Evolutionary conservation across 2,888 invertebrate species (phyloP).

Genomic region (Gymnosoma rotundatum): DNA sequence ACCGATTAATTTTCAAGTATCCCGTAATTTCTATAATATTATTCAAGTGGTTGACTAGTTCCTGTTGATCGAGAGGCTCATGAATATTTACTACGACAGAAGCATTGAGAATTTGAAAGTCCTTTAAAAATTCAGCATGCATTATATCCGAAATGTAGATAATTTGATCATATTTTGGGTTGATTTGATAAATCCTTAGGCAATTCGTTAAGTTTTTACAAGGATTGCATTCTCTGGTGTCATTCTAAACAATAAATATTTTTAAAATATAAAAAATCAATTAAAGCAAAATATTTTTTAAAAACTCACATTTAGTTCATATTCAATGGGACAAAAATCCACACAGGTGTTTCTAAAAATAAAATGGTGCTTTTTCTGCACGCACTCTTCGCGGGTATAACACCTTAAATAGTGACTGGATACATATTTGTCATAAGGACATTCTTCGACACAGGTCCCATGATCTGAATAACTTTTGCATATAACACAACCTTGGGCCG

Average conservation of each 20-base stretch:
- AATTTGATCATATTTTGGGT: constrained; percentile 33
- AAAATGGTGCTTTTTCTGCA: constrained; percentile 74
- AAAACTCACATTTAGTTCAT: constrained; percentile 69
- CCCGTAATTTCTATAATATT: constrained; percentile 88
- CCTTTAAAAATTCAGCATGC: constrained; percentile 86
- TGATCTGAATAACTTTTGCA: constrained; percentile 86
- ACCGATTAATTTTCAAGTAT: constrained; percentile 86
- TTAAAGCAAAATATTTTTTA: no score
- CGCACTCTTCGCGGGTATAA: constrained; percentile 87
- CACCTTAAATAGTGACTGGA: constrained; percentile 83
- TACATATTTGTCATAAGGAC: constrained; percentile 86
- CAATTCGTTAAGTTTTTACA: constrained; percentile 73
- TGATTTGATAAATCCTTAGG: constrained; percentile 72
- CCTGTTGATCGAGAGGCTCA: constrained; percentile 82
- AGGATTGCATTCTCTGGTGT: constrained; percentile 65
- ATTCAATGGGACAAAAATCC: constrained; percentile 74
- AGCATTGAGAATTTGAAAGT: constrained; percentile 91
- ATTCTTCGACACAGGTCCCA: constrained; percentile 85
- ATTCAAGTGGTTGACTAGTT: constrained; percentile 86
- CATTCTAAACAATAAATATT: constrained; percentile 29
- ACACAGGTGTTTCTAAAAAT: constrained; percentile 73
- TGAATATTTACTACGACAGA: constrained; percentile 83
- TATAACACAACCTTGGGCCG: constrained; percentile 85
- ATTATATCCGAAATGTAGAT: constrained; percentile 85
- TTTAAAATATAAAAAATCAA: neutral